Conservation (phyloP, 2,113 vertebrate genomes). For the Pomatostomus ruficeps region DNA sequence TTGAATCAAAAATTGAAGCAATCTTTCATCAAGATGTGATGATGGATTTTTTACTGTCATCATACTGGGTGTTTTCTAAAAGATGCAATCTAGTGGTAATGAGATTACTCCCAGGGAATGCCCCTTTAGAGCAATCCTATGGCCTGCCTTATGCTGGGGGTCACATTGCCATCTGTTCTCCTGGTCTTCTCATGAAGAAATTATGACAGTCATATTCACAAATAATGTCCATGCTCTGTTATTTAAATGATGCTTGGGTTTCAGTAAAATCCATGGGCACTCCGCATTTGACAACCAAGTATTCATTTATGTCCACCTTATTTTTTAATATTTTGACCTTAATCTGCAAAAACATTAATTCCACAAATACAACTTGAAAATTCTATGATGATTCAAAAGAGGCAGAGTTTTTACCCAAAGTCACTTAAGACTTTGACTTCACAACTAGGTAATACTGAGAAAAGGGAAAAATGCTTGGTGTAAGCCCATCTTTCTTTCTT, state of each 20-base stretch:
- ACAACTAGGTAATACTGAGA: not conserved
- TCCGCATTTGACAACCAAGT: not conserved
- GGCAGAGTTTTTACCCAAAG: not conserved
- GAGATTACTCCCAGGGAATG: not conserved
- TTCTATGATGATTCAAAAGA: not conserved
- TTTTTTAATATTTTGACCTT: not conserved
- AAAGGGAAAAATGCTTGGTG: not conserved
- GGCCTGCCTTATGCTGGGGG: not conserved
- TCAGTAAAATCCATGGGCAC: not conserved
- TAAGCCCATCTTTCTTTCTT: not conserved
- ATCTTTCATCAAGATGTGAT: not conserved
- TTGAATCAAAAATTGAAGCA: not conserved
- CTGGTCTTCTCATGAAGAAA: not conserved
- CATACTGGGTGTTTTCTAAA: not conserved
- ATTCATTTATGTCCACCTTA: not conserved
- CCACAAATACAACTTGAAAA: not conserved
- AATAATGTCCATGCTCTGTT: not conserved
- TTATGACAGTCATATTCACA: not conserved
- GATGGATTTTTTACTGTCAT: not conserved
- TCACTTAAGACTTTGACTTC: not conserved
- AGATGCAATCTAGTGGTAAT: not conserved
- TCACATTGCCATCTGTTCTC: not conserved
- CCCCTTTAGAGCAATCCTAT: not conserved
- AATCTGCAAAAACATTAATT: not conserved
- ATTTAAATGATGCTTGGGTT: not conserved